These are phyloP conservation scores for Tenualosa ilisha DNA, from an alignment of 2,797 vertebrate species.

Conservation along the genomic window DNA sequence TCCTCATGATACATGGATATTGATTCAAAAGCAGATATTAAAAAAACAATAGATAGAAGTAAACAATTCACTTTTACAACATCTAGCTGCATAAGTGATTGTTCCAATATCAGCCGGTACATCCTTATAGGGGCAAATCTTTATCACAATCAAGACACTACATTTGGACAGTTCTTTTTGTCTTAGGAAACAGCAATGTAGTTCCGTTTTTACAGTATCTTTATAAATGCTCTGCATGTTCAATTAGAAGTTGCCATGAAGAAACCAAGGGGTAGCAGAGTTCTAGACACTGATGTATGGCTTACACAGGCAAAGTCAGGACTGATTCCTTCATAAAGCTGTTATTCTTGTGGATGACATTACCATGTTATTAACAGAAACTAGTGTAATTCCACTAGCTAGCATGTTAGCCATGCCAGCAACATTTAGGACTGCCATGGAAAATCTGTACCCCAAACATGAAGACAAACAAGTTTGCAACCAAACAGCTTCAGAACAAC, in stretches of 20 bases:
- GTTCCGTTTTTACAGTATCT: background rate
- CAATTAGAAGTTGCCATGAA: background rate
- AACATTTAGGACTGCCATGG: background rate
- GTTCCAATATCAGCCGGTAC: background rate
- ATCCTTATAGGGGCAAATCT: background rate
- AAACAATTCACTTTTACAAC: constrained; percentile 19
- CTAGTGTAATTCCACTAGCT: background rate
- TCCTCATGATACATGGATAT: constrained; percentile 39
- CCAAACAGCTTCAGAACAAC: constrained; percentile 28
- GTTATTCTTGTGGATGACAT: background rate
- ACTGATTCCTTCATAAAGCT: background rate
- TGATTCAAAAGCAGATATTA: constrained; percentile 35
- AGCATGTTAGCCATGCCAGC: background rate
- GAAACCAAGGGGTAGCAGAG: background rate
- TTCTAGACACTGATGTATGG: background rate
- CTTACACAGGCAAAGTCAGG: background rate
- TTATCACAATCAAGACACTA: constrained; percentile 5
- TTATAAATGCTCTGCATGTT: background rate
- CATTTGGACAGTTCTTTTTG: background rate
- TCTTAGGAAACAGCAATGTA: background rate
- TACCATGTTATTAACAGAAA: constrained; percentile 3
- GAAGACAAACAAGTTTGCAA: constrained; percentile 2
- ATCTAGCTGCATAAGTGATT: background rate
- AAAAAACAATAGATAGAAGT: constrained; percentile 40
- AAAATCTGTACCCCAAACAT: background rate